Evolutionary conservation across 2,113 vertebrate species (phyloP), one percentile per base, ranked within the genome.

Genomic region (Amphilophus citrinellus): DNA sequence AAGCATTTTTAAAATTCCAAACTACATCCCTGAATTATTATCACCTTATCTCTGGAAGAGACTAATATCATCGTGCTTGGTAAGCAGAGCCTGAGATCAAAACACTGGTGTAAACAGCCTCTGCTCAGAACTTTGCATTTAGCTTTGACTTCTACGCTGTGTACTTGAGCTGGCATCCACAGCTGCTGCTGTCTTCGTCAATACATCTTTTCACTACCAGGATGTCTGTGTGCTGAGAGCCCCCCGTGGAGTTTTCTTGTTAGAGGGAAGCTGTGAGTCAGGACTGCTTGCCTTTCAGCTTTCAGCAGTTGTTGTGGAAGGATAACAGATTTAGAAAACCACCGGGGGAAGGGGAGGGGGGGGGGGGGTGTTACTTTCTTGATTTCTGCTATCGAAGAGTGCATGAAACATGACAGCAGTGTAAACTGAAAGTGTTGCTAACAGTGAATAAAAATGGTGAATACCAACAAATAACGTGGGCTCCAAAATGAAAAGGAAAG

Each of bases 181-280:
- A 87, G 84, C 82, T 86, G 86, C 63, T 60, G 81, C 59, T 71
- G 76, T 86, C 77, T 79, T 57, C 5, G 30, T 77, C 66, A 68
- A 81, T 44, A 79, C 35, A 47, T 80, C 56, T 79, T 83, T 84
- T 87, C 58, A 84, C 76, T 86, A 73, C 47, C 6, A 75, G 50
- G 57, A 39, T 84, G 44, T 56, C 57, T 65, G 77, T 50, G 39
- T 60, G 61, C 20, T 47, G 18, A 44, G 3, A 68, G 30, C 47
- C 59, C 58, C 76, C 63, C 78, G 83, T 82, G 84, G 82, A 81
- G 30, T 32, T 68, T 80, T 30, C 77, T 76, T 84, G 56, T 85
- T 84, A 66, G 66, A 35, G 73, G 62, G 68, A 84, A 73, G 60
- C 59, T 62, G 62, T 20, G 50, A 81, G 61, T 85, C 82, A 81